Base-by-base conservation (phyloP, 1,140 invertebrate species). In the Drusus annulatus region DNA sequence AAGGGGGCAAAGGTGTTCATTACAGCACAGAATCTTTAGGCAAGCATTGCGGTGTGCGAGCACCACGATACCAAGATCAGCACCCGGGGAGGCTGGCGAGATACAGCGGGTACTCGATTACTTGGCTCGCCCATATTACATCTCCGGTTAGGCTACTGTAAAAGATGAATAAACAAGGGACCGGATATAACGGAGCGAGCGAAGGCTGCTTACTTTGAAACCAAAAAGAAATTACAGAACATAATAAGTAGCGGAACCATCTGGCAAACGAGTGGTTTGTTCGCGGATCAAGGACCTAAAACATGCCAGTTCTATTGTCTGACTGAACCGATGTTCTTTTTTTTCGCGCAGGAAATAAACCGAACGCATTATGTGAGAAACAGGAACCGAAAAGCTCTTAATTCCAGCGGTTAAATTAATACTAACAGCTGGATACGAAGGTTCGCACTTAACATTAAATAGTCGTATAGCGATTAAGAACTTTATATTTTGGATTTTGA, bases 231-330 rank as follows among this genome's bases (percentile, higher is more conserved):
- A 80, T 80, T 78, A 75, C 65, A 71, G 79, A 65, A 73, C 76
- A 80, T 63, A 77, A 80, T 76, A 78, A 78, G 78, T 80, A 78
- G 81, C 81, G 81, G 81, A 83, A 83, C 81, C 81, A 83, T 83
- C 81, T 83, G 81, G 81, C 60, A 60, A 71, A 36, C 81, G 81
- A 79, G 65, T 68, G 62, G 58, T 76, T 75, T 60, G 62, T 71
- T 71, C 78, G 78, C 81, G 78, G 81, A 83, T 83, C 81, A 76
- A 83, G 81, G 79, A 80, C 81, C 81, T 36, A 79, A 79, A 79
- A 52, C 62, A 77, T 10, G 65, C n/a, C 16, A 2, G 51, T 0
- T 1, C 15, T 17, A 79, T 79, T 79, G 78, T 79, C 76, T 69
- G 76, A 16, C 23, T 17, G 62, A 51, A 52, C 50, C 63, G 76